These are phyloP conservation scores for Erythrocercus mccallii DNA, from an alignment of 2,113 vertebrate genomes.

Conservation along the genomic window DNA sequence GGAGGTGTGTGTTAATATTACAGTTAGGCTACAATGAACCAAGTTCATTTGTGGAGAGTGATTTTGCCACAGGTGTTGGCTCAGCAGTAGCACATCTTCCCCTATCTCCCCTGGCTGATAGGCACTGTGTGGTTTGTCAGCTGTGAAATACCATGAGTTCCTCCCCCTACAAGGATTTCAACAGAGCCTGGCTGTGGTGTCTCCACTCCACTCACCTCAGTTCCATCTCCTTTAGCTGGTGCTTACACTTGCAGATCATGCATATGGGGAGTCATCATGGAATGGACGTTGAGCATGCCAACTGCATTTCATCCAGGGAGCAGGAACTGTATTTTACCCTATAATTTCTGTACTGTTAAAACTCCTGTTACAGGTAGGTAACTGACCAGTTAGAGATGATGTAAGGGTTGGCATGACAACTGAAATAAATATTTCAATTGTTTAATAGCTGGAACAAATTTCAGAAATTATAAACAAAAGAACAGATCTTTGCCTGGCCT, in stretches of 20 bases:
- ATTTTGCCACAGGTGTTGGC: neutral
- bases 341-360: neutral
- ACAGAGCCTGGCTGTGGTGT: accelerated
- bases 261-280: neutral
- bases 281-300: neutral
- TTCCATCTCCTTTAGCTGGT: neutral
- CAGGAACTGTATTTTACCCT: neutral
- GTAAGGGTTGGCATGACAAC: neutral
- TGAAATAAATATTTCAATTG: neutral
- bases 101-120: neutral
- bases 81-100: neutral
- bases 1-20: neutral
- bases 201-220: neutral
- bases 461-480: neutral
- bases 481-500: neutral
- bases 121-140: neutral
- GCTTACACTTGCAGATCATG: neutral
- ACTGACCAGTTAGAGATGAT: neutral
- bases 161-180: neutral
- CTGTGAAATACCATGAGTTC: neutral
- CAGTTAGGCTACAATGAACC: neutral
- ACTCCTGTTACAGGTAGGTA: neutral
- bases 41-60: neutral
- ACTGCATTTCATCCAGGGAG: neutral
- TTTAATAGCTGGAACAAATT: neutral